A percentile compares a stretch with the other conserved stretches of the same genome.
Conservation (phyloP, 2,888 invertebrate species). For the Drosophila mimica region DNA sequence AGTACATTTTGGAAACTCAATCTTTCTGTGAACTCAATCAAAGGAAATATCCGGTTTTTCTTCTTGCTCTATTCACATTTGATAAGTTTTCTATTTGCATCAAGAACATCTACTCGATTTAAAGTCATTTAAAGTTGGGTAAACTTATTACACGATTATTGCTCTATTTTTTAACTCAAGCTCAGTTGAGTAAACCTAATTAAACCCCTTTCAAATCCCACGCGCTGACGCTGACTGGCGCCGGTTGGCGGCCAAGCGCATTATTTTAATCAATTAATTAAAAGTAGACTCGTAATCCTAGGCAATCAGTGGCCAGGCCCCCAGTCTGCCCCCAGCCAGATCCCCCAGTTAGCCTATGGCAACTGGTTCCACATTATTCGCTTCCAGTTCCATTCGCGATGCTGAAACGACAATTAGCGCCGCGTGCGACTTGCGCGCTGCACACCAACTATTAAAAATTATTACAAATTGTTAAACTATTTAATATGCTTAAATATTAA, state of each 20-base stretch:
- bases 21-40: not conserved
- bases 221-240: constrained; percentile 31
- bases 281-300: constrained; percentile 48
- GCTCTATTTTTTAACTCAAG: not conserved
- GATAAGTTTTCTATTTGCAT: not conserved
- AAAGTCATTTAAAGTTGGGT: not conserved
- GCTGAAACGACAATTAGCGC: constrained; percentile 76
- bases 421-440: constrained; percentile 31
- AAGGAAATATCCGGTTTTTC: not conserved
- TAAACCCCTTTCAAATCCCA: constrained; percentile 22
- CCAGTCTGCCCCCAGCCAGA: constrained; percentile 4
- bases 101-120: not conserved
- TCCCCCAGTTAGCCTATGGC: constrained; percentile 9
- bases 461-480: constrained; percentile 35
- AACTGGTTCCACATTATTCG: constrained; percentile 12
- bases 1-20: not conserved
- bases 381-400: constrained; percentile 72
- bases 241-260: constrained; percentile 15
- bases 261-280: constrained; percentile 80
- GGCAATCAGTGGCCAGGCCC: constrained; percentile 37
- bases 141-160: not conserved
- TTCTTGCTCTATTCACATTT: not conserved
- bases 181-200: constrained; percentile 16
- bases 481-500: not conserved
- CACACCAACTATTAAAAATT: constrained; percentile 16